Evolutionary conservation across 30 jellyfish, hydroid and myxozoan genomes (phyloP).

Genomic region (Chironex yamaguchii): DNA sequence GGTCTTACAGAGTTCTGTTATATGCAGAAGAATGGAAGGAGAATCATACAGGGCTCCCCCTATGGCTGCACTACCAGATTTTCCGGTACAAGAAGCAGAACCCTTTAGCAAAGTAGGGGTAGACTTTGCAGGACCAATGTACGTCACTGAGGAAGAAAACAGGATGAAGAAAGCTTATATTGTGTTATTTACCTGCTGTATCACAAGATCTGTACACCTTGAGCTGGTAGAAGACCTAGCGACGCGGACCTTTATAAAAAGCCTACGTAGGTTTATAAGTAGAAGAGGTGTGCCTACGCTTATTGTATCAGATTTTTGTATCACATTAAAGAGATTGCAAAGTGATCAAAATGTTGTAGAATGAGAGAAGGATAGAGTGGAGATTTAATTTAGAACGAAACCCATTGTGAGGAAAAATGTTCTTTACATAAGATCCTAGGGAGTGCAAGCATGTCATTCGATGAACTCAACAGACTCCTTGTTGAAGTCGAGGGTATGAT

Average conservation of each 20-base stretch:
- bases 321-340: no score
- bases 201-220: constrained; percentile 24
- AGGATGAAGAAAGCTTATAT: background rate
- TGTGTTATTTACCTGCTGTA: constrained; percentile 7
- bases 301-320: no score
- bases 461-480: background rate
- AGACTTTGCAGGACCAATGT: constrained; percentile 43
- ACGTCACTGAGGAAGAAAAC: background rate
- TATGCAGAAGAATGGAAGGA: constrained; percentile 28
- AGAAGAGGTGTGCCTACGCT: constrained; percentile 13
- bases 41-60: constrained; percentile 17
- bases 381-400: background rate
- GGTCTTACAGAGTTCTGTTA: background rate
- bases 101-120: constrained; percentile 32
- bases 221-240: constrained; percentile 11
- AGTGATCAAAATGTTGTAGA: no score
- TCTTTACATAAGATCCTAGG: background rate
- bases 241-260: background rate
- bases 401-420: background rate
- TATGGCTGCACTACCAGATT: constrained; percentile 41
- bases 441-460: background rate
- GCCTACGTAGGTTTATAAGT: constrained; percentile 23
- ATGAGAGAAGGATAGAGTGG: background rate
- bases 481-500: background rate
- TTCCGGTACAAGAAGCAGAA: constrained; percentile 17